A percentile compares a stretch with the other conserved stretches of the same genome.
phyloP scores from a whole-genome alignment of 2,888 invertebrate species.

The Allacma fusca region DNA sequence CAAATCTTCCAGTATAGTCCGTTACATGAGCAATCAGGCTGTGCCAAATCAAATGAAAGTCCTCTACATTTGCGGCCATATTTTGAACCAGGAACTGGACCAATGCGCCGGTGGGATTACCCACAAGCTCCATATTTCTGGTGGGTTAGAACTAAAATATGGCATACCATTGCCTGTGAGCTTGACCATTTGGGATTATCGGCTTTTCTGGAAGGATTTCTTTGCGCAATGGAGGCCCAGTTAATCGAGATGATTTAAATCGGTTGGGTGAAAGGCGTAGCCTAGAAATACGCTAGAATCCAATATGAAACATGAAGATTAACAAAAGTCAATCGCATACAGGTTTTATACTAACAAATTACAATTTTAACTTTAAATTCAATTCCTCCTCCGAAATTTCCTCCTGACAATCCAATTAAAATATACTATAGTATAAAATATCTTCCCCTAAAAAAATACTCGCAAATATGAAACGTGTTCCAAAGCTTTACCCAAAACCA shows the following conservation, averaged over 20 bases:
- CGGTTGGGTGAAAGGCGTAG: background rate
- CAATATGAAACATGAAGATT: too few relatives aligned
- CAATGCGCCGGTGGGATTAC: background rate
- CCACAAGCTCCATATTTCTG: background rate
- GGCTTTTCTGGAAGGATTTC: too few relatives aligned
- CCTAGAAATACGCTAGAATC: slow-evolving; percentile 21
- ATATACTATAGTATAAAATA: too few relatives aligned
- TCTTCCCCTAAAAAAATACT: too few relatives aligned
- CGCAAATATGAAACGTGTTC: too few relatives aligned
- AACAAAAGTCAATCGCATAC: too few relatives aligned
- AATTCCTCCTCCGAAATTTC: too few relatives aligned
- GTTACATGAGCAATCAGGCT: slow-evolving; percentile 12
- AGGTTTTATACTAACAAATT: too few relatives aligned
- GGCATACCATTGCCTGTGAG: background rate
- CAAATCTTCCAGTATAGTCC: background rate
- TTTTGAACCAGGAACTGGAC: background rate
- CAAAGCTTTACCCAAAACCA: background rate
- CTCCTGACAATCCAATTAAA: too few relatives aligned
- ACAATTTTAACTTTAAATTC: too few relatives aligned
- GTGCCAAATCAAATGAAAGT: slow-evolving; percentile 28
- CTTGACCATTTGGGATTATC: too few relatives aligned
- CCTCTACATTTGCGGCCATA: background rate
- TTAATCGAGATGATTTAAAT: slow-evolving; percentile 14
- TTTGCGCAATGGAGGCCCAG: background rate
- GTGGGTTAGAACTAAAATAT: slow-evolving; percentile 4